Evolutionary conservation across 2,888 invertebrate genomes (phyloP).

Genomic region (Folsomia manolachei): DNA sequence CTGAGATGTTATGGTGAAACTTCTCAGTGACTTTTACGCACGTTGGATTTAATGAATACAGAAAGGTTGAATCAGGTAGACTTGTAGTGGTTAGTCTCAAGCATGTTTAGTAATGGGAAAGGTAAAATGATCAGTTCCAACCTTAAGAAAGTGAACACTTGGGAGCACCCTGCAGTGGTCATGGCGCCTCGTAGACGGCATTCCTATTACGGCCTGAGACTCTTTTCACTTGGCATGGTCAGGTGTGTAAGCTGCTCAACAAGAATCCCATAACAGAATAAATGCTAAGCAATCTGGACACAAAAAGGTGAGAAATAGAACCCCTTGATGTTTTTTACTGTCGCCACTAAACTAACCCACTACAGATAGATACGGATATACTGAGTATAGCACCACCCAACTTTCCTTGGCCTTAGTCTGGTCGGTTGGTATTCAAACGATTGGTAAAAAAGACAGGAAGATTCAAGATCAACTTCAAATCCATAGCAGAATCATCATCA

Average conservation of each 20-base stretch:
- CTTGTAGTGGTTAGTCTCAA: too few species aligned
- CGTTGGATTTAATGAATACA: constrained; percentile 1
- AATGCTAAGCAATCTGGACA: constrained; percentile 12
- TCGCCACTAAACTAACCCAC: constrained; percentile 15
- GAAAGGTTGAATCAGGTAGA: not conserved
- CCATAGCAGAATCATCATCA: not conserved
- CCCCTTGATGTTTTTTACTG: constrained; percentile 16
- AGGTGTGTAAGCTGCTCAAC: constrained; percentile 7
- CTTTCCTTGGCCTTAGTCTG: too few species aligned
- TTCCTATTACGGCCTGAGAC: constrained; percentile 32
- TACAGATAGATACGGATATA: too few species aligned
- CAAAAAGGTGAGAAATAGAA: constrained; percentile 19
- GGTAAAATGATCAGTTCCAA: too few species aligned
- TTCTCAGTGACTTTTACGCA: not conserved
- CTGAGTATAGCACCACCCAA: too few species aligned
- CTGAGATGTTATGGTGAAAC: too few species aligned
- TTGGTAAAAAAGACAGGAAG: too few species aligned
- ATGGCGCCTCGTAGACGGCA: constrained; percentile 38
- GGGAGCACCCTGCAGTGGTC: constrained; percentile 31
- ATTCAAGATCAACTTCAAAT: not conserved
- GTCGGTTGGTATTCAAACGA: not conserved
- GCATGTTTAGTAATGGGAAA: too few species aligned
- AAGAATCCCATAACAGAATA: constrained; percentile 14
- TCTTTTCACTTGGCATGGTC: constrained; percentile 19
- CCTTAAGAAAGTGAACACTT: constrained; percentile 6